Evolutionary conservation across 2,113 vertebrate genomes (phyloP), one percentile per base, ranked within the genome.

Genomic region (Pongo abelii): DNA sequence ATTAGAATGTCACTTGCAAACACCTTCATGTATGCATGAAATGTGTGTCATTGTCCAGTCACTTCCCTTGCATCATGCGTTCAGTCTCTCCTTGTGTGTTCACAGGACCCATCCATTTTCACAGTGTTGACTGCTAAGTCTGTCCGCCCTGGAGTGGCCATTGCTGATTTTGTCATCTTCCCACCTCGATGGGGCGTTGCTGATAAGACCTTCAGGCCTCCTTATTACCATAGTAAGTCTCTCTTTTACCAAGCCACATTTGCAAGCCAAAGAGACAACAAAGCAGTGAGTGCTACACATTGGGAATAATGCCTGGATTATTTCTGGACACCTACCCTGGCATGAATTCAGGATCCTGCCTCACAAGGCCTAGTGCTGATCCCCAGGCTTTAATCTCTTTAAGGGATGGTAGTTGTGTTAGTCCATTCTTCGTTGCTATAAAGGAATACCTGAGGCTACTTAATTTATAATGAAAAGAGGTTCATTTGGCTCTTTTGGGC

Each of bases 121-220:
- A 99, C 99, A 0, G 99, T 99, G 95, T 98, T 99, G 98, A 99
- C 99, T 2, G 99, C 99, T 94, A 99, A 99, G 97, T 99, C 99
- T 0, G 98, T 98, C 0, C 98, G 98, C 23, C 99, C 99, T 0
- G 99, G 99, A 61, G 99, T 99, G 88, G 99, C 99, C 91, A 98
- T 99, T 0, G 99, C 99, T 25, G 99, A 99, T 97, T 99, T 99
- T 98, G 99, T 99, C 93, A 99, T 99, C 98, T 99, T 99, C 93
- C 99, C 99, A 0, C 99, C 99, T 0, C 98, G 99, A 14, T 99
- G 99, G 99, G 99, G 99, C 6, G 99, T 99, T n/a, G 99, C 99
- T 8, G 99, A 99, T 94, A 99, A 99, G 97, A 99, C 99, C 96
- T 99, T 99, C 98, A 99, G 99, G 2, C 99, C 99, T 3, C 99